A percentile compares a stretch with the other conserved stretches of the same genome.
phyloP scores from a whole-genome alignment of 1,140 invertebrate genomes.

The Olivierus martensii region DNA sequence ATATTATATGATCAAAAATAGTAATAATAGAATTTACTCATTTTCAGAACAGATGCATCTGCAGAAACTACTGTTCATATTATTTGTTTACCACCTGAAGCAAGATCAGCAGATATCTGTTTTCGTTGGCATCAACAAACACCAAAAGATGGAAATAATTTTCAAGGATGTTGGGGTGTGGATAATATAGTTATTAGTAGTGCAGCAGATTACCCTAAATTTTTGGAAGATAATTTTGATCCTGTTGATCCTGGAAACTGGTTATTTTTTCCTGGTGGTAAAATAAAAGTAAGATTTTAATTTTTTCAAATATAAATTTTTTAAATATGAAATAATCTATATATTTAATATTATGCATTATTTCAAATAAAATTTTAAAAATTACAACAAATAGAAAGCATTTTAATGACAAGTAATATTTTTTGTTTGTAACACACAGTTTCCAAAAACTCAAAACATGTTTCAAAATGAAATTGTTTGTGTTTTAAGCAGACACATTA shows the following conservation, averaged over 20 bases:
- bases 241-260: conserved; percentile 31
- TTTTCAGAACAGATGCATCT: conserved; percentile 26
- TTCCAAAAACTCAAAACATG: too few species aligned
- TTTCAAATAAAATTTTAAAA: too few species aligned
- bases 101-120: conserved; percentile 25
- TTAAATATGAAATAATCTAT: too few species aligned
- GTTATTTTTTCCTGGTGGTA: conserved; percentile 32
- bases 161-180: conserved; percentile 29
- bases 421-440: too few species aligned
- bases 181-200: conserved; percentile 32
- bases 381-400: too few species aligned
- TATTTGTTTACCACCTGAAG: conserved; percentile 25
- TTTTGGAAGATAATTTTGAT: conserved; percentile 30
- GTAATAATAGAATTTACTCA: conserved; percentile 11
- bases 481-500: too few species aligned
- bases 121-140: conserved; percentile 24
- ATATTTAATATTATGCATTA: too few species aligned
- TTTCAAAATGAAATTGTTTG: too few species aligned
- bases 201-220: conserved; percentile 24
- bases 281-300: conserved; percentile 8
- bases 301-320: conserved; percentile 19
- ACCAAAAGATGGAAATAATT: not conserved
- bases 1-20: too few species aligned
- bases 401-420: too few species aligned
- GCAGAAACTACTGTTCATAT: conserved; percentile 26